Base-by-base conservation (phyloP, 2,113 vertebrate genomes). In the Oncorhynchus clarkii region DNA sequence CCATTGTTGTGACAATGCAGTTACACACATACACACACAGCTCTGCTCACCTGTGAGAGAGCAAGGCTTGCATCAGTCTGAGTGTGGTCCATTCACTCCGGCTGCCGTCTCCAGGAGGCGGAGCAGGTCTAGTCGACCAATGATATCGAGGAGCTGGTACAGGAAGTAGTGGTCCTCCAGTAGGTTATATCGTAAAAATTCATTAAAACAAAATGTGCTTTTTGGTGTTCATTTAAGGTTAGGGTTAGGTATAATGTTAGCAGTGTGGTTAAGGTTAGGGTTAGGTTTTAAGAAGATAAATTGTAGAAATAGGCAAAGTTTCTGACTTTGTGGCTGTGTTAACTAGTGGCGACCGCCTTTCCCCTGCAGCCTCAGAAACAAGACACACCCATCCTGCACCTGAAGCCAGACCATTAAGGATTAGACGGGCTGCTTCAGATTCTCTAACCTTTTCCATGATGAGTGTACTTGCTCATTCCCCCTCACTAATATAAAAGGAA, bases 331-430 rank as follows among this genome's bases (percentile, higher is more conserved):
- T 31, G 31, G 31, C 5, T 34, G 31, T 39, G 34, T 39, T 39
- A 39, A 39, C 34, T 39, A 9, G 34, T 8, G 34, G 34, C 7
- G 34, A 39, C 34, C 0, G 34, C 34, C 34, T 72, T 66, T 89
- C 77, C 93, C 92, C 3, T 86, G 72, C 8, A 94, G 79, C 75
- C 34, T 85, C 2, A 6, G 0, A 5, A 94, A 93, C 16, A 94
- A 76, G 0, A 5, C 73, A 59, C 80, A 90, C 0, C 85, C 92
- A 75, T 91, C 86, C 0, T 0, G n/a, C 5, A 93, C 75, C 71
- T 92, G 78, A 6, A 64, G 0, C 18, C 72, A 5, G 59, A 79
- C n/a, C 18, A 69, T 67, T 1, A 13, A 27, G 49, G 4, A 77
- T 18, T 24, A 34, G 59, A n/a, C 59, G 59, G 8, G 4, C 5